Percentiles rank a stretch among this genome's conserved stretches.
phyloP scores from a whole-genome alignment of 1,140 invertebrate species.

The Drosophila lacteicornis region DNA sequence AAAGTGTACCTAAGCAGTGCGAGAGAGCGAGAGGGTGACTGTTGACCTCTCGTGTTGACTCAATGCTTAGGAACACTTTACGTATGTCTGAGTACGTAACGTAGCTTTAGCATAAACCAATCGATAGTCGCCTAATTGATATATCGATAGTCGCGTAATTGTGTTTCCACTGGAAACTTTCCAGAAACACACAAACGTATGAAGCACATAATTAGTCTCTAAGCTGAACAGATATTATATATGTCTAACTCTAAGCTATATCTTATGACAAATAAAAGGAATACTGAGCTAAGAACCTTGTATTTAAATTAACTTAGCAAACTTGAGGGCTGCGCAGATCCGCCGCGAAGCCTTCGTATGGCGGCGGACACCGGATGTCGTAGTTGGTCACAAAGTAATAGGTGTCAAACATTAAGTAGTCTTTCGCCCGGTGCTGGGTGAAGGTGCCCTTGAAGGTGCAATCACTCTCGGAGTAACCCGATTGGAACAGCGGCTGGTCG shows the following conservation, averaged over 20 bases:
- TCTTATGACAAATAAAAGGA: slow-evolving; percentile 18
- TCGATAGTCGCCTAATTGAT: neutral
- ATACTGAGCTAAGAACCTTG: slow-evolving; percentile 7
- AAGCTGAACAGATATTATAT: slow-evolving; percentile 24
- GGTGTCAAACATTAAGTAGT: slow-evolving; percentile 51
- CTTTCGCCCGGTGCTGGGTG: slow-evolving; percentile 63
- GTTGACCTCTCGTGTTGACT: too few relatives aligned
- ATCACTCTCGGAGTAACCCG: slow-evolving; percentile 32
- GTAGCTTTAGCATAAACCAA: neutral
- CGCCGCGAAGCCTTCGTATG: slow-evolving; percentile 4
- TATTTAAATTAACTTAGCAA: neutral
- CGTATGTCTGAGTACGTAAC: too few relatives aligned
- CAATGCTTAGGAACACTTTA: too few relatives aligned
- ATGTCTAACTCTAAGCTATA: slow-evolving; percentile 25
- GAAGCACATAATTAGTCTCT: neutral
- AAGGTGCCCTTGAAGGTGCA: slow-evolving; percentile 73
- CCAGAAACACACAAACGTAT: neutral
- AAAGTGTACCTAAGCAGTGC: too few relatives aligned
- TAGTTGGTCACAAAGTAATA: slow-evolving; percentile 71
- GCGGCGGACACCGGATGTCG: slow-evolving; percentile 63
- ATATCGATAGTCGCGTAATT: neutral
- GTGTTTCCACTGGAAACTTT: too few relatives aligned
- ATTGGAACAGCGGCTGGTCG: slow-evolving; percentile 72
- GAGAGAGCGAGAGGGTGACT: neutral
- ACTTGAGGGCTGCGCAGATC: neutral